Conservation (phyloP, 2,797 vertebrate genomes). For the Scolopax bukidnonensis region DNA sequence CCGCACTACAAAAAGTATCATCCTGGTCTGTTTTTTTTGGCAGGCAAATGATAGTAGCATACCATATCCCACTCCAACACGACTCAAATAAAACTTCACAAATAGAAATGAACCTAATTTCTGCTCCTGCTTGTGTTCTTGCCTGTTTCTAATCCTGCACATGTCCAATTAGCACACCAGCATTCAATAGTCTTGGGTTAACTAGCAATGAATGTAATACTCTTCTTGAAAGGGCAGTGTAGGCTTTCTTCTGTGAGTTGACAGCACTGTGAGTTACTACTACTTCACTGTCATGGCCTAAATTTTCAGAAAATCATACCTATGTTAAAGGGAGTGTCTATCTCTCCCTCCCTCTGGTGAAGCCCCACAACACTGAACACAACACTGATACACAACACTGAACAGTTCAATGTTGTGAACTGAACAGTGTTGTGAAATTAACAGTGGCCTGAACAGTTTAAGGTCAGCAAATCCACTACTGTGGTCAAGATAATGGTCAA, state of each 20-base stretch:
- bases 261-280: not conserved
- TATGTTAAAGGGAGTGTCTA: not conserved
- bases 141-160: not conserved
- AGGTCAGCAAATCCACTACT: not conserved
- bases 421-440: not conserved
- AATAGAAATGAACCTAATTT: not conserved
- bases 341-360: not conserved
- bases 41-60: not conserved
- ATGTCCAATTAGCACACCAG: not conserved
- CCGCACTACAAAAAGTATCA: not conserved
- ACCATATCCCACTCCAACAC: not conserved
- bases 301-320: not conserved
- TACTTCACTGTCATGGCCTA: not conserved
- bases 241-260: not conserved
- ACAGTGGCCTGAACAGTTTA: not conserved
- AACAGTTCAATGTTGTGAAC: too few species aligned
- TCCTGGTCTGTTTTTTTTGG: not conserved
- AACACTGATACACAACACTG: too few species aligned
- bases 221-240: not conserved
- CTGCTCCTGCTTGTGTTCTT: not conserved
- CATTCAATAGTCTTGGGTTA: not conserved
- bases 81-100: not conserved
- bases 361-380: not conserved
- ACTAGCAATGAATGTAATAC: not conserved
- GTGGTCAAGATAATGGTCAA: not conserved